A percentile compares a stretch with the other conserved stretches of the same genome.
phyloP scores from a whole-genome alignment of 2,888 invertebrate genomes.

The Temnothorax ravouxi region DNA sequence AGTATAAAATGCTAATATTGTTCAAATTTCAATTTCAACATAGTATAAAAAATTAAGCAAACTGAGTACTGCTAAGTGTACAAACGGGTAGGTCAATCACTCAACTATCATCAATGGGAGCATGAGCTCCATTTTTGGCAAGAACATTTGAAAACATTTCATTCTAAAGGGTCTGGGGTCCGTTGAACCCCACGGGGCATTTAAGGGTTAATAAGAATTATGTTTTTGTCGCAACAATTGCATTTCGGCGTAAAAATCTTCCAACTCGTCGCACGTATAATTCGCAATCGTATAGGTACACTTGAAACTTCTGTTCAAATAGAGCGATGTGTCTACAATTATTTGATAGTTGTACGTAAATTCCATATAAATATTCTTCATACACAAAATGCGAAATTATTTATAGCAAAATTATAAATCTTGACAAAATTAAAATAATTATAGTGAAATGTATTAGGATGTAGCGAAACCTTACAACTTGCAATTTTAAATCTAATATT shows the following conservation, averaged over 20 bases:
- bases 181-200: too few relatives aligned
- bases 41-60: too few relatives aligned
- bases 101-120: too few relatives aligned
- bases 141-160: too few relatives aligned
- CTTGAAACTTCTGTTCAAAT: not conserved
- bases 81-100: too few relatives aligned
- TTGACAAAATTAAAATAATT: not conserved
- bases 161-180: too few relatives aligned
- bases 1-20: too few relatives aligned
- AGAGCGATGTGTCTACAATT: not conserved
- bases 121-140: too few relatives aligned
- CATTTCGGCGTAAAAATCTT: not conserved
- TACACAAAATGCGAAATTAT: not conserved
- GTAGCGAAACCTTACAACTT: not conserved
- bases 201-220: too few relatives aligned
- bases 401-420: not conserved
- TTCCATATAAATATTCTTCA: not conserved
- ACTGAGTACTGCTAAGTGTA: too few relatives aligned
- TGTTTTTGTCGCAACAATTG: too few relatives aligned
- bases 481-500: not conserved
- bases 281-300: not conserved
- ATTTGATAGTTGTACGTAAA: not conserved
- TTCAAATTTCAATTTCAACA: too few relatives aligned
- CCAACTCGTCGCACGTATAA: not conserved
- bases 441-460: not conserved